phyloP scores from a whole-genome alignment of 2,113 vertebrate species.

The Aldabrachelys gigantea region DNA sequence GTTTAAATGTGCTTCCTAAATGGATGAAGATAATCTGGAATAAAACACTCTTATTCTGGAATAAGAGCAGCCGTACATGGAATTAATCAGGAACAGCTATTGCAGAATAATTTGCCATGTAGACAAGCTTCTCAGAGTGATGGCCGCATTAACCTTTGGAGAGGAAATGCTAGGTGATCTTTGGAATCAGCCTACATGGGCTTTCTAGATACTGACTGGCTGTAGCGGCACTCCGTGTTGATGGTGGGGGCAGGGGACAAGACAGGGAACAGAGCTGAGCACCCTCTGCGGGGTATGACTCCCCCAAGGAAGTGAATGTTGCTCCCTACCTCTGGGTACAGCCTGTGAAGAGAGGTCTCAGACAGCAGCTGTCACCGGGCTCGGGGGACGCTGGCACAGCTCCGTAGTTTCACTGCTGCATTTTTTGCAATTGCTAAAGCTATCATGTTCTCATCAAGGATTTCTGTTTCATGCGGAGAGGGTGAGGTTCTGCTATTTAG shows the following conservation, averaged over 20 bases:
- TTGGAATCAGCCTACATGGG: neutral
- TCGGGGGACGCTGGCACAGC: neutral
- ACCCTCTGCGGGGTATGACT: neutral
- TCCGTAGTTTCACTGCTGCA: neutral
- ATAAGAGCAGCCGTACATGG: neutral
- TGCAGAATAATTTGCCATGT: neutral
- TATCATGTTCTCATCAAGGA: neutral
- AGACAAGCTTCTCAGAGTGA: neutral
- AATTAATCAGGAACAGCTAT: neutral
- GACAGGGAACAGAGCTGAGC: neutral
- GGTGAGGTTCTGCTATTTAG: neutral
- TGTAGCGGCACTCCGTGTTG: neutral
- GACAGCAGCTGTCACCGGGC: neutral
- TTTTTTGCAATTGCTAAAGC: neutral
- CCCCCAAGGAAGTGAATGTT: neutral
- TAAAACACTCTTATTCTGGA: neutral
- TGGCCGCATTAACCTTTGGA: neutral
- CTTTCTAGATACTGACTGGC: neutral
- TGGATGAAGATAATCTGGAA: neutral
- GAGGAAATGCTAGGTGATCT: neutral
- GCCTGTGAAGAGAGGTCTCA: neutral
- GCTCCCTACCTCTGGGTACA: neutral
- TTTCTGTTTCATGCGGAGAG: neutral
- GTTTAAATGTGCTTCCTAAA: no score
- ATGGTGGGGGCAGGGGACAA: neutral